phyloP scores from a whole-genome alignment of 2,113 vertebrate genomes.

The Muntiacus reevesi region DNA sequence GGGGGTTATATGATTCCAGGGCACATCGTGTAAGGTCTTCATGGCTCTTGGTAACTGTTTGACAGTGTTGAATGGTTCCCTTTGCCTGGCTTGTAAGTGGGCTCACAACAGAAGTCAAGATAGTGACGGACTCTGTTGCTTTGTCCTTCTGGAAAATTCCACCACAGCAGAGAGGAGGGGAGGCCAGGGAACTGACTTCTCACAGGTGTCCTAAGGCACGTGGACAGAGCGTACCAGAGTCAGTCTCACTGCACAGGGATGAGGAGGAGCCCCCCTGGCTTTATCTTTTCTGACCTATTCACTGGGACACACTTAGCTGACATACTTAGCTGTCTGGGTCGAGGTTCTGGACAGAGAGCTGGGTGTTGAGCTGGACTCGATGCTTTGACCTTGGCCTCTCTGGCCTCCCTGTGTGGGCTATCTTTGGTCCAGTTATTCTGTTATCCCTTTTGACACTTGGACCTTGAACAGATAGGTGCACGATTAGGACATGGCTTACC shows the following conservation, averaged over 20 bases:
- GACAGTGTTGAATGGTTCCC: background rate
- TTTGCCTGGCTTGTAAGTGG: background rate
- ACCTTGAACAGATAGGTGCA: background rate
- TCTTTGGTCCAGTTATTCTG: background rate
- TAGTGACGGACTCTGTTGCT: background rate
- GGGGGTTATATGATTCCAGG: background rate
- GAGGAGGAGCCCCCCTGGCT: background rate
- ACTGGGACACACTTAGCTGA: background rate
- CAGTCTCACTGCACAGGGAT: background rate
- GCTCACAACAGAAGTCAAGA: background rate
- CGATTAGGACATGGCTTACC: background rate
- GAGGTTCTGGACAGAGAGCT: too few species aligned
- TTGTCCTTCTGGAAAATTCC: slow-evolving; percentile 1
- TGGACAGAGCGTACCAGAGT: background rate
- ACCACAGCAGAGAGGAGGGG: background rate
- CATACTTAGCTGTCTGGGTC: too few species aligned
- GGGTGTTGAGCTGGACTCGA: background rate
- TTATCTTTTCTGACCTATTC: background rate
- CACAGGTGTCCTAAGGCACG: background rate
- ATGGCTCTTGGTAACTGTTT: background rate
- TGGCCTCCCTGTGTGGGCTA: background rate
- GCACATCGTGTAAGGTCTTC: background rate
- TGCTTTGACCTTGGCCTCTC: background rate
- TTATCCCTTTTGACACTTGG: background rate
- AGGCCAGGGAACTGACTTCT: background rate